Evolutionary conservation across 2,888 invertebrate genomes (phyloP).

Genomic region (Xestia xanthographa): DNA sequence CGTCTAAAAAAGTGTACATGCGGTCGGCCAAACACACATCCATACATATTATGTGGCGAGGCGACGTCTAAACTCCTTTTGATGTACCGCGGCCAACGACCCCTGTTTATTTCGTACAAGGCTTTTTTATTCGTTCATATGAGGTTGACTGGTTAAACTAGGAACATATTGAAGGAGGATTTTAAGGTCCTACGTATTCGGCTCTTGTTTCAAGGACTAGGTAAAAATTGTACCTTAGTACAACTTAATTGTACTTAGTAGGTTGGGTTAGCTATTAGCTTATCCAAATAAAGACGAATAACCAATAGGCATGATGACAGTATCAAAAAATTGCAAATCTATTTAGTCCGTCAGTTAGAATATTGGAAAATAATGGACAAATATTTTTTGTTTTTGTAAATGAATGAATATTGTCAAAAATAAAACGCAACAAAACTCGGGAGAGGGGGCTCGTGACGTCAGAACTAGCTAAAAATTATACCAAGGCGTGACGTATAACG

Average conservation of each 20-base stretch:
- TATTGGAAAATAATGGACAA: too few relatives aligned
- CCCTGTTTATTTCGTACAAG: constrained; percentile 58
- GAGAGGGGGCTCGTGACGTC: too few relatives aligned
- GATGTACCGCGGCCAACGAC: constrained; percentile 74
- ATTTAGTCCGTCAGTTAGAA: too few relatives aligned
- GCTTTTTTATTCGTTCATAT: constrained; percentile 30
- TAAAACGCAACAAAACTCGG: too few relatives aligned
- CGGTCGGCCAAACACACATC: constrained; percentile 70
- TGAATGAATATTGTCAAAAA: too few relatives aligned
- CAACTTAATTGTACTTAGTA: too few relatives aligned
- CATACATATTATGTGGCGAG: constrained; percentile 61
- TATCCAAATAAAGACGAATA: neutral
- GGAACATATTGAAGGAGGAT: neutral
- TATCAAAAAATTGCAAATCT: too few relatives aligned
- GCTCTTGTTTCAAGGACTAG: neutral
- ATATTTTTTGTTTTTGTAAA: too few relatives aligned
- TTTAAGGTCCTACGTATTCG: neutral
- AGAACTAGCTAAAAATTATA: too few relatives aligned
- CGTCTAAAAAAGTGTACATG: constrained; percentile 79
- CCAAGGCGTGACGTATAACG: too few relatives aligned
- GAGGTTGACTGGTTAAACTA: constrained; percentile 7
- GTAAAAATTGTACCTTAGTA: too few relatives aligned
- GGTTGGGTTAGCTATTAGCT: neutral
- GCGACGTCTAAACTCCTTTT: constrained; percentile 71
- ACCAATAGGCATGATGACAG: too few relatives aligned